Evolutionary conservation across 2,113 vertebrate species (phyloP).

Genomic region (Cebus imitator): DNA sequence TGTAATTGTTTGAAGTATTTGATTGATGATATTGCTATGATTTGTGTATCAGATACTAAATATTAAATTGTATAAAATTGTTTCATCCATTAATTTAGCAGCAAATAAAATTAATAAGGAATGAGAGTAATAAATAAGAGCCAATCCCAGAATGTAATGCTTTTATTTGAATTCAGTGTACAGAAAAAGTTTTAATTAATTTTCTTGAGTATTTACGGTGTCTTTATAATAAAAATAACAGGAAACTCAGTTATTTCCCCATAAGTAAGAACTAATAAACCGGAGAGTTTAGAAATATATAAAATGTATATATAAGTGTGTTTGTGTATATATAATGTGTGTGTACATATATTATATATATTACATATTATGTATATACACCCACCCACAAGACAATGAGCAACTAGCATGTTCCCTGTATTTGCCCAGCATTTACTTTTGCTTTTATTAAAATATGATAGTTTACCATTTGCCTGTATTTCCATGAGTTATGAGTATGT

Average conservation of each 20-base stretch:
- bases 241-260: background rate
- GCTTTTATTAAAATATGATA: no score
- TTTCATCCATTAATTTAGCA: background rate
- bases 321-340: no score
- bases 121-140: conserved; percentile 43
- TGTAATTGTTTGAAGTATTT: background rate
- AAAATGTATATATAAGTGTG: background rate
- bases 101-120: conserved; percentile 20
- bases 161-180: background rate
- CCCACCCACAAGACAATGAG: background rate
- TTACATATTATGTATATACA: no score
- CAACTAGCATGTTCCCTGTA: background rate
- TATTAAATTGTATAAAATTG: conserved; percentile 30
- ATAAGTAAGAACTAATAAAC: background rate
- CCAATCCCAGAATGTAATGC: background rate
- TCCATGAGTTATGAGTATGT: background rate
- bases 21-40: background rate
- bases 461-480: background rate
- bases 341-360: no score
- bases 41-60: background rate
- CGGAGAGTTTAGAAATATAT: background rate
- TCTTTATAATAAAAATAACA: background rate
- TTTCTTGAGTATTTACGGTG: background rate
- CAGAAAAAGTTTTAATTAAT: background rate
- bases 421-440: background rate